Evolutionary conservation across 2,113 vertebrate species (phyloP).

Genomic region (Trinectes maculatus): DNA sequence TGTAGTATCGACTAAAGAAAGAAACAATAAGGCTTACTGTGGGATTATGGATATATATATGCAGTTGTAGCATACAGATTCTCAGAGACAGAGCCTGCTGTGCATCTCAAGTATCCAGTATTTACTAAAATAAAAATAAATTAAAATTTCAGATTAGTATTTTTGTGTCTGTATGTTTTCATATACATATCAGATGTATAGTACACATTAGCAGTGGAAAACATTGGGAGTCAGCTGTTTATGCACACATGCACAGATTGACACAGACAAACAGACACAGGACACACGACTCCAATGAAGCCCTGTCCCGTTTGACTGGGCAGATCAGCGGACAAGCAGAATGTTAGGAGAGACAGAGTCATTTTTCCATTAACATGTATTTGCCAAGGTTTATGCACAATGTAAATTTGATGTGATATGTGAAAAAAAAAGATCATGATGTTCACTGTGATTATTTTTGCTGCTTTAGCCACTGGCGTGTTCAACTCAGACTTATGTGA

Average conservation of each 20-base stretch:
- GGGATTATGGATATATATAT: constrained; percentile 18
- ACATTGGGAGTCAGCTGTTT: constrained; percentile 36
- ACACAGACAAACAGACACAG: background rate
- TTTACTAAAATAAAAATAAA: no score
- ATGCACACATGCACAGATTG: constrained; percentile 10
- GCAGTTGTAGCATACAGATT: background rate
- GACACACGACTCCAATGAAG: background rate
- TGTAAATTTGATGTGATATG: background rate
- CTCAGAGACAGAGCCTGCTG: background rate
- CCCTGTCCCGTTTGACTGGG: constrained; percentile 42
- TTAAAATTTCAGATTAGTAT: no score
- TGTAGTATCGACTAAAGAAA: constrained; percentile 4
- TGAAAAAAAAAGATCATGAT: background rate
- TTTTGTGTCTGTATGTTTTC: background rate
- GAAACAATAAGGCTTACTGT: constrained; percentile 20
- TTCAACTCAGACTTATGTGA: background rate
- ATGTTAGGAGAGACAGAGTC: constrained; percentile 65
- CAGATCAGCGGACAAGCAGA: constrained; percentile 47
- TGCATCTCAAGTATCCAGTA: background rate
- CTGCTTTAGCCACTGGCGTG: background rate
- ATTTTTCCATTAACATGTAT: constrained; percentile 59
- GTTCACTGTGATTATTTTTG: background rate
- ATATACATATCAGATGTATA: constrained; percentile 13
- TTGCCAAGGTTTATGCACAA: constrained; percentile 60
- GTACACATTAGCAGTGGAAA: constrained; percentile 1